Evolutionary conservation across 2,888 invertebrate genomes (phyloP).

Genomic region (Limenitis arthemis): DNA sequence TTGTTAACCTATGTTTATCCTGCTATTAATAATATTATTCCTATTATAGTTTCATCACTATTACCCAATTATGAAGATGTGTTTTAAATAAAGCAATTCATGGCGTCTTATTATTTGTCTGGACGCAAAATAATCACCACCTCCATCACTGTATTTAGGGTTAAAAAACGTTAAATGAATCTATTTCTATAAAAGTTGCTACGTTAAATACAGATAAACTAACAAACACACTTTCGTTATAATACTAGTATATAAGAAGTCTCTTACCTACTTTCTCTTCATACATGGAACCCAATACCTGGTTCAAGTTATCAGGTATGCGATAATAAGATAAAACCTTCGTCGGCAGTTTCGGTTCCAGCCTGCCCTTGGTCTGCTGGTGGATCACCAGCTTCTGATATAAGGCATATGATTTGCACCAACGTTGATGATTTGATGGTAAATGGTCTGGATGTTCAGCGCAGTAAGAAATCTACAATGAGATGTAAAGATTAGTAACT

Average conservation of each 20-base stretch:
- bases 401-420: slow-evolving; percentile 76
- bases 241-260: too few species aligned
- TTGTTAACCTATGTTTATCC: too few species aligned
- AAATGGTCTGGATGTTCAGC: slow-evolving; percentile 63
- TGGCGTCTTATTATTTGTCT: too few species aligned
- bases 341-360: slow-evolving; percentile 73
- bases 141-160: neutral
- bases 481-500: neutral
- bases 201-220: too few species aligned
- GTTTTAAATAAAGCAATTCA: too few species aligned
- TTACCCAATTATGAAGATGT: too few species aligned
- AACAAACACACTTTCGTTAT: too few species aligned
- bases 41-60: too few species aligned
- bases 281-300: slow-evolving; percentile 59
- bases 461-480: slow-evolving; percentile 66
- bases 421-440: slow-evolving; percentile 63
- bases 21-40: too few species aligned
- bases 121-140: too few species aligned
- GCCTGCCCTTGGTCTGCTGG: slow-evolving; percentile 71
- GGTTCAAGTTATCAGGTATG: slow-evolving; percentile 62
- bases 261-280: slow-evolving; percentile 56
- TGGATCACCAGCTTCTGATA: slow-evolving; percentile 72
- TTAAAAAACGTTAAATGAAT: too few species aligned
- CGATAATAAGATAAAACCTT: slow-evolving; percentile 43
- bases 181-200: too few species aligned